Conservation (phyloP, 2,797 vertebrate species). For the Protosalanx chinensis region DNA sequence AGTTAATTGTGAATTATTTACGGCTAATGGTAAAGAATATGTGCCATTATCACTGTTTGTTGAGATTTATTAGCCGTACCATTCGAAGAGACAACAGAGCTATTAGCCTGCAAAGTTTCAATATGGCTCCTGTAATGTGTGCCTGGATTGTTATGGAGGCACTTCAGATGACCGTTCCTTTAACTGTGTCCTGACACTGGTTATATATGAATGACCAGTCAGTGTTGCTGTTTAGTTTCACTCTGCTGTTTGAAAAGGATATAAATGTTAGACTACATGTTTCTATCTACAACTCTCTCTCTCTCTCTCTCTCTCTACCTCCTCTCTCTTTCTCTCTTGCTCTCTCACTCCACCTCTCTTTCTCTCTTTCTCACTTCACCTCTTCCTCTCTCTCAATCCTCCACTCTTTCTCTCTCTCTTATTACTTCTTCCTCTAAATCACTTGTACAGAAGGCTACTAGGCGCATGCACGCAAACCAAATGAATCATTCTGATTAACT, state of each 20-base stretch:
- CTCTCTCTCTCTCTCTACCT: not conserved
- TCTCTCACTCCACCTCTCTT: too few species aligned
- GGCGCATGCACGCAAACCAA: not conserved
- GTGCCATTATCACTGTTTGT: conserved; percentile 20
- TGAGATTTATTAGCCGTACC: not conserved
- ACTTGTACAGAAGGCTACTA: not conserved
- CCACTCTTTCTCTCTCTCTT: not conserved
- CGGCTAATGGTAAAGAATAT: conserved; percentile 10
- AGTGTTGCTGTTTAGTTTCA: not conserved
- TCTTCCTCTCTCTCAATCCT: not conserved
- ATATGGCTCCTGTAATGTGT: not conserved
- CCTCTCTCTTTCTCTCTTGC: not conserved
- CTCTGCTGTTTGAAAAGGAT: not conserved
- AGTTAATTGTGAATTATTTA: conserved; percentile 37
- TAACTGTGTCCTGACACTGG: not conserved
- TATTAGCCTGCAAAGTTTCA: conserved; percentile 10
- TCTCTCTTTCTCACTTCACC: not conserved
- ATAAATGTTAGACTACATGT: not conserved
- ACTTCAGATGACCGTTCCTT: not conserved
- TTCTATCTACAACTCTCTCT: not conserved
- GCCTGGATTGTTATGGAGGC: not conserved
- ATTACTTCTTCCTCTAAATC: not conserved
- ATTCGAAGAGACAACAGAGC: conserved; percentile 15
- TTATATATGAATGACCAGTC: not conserved
- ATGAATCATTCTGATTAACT: not conserved